Conservation (phyloP, 2,888 invertebrate species). For the Sarcophaga variegata region DNA sequence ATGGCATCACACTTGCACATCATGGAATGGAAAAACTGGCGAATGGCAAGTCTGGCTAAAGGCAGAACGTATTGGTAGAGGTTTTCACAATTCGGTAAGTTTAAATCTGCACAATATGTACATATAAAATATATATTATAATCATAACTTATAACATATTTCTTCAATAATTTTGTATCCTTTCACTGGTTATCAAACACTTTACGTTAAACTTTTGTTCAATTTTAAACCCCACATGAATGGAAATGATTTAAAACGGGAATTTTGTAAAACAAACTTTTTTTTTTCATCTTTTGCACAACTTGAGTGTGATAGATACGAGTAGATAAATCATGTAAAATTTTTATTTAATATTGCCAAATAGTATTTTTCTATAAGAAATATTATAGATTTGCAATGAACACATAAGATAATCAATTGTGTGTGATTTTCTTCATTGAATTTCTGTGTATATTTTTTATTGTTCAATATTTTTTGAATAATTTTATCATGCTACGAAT, state of each 20-base stretch:
- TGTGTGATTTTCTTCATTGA: background rate
- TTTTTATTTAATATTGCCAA: constrained; percentile 5
- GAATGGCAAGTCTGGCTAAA: constrained; percentile 96
- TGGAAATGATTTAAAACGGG: too few relatives aligned
- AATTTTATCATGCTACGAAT: background rate
- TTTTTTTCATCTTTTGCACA: too few relatives aligned
- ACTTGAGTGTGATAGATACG: too few relatives aligned
- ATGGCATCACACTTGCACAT: constrained; percentile 94
- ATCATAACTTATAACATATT: background rate
- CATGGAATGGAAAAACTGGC: constrained; percentile 94
- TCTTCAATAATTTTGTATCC: background rate
- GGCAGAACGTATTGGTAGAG: constrained; percentile 91
- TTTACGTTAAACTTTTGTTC: background rate
- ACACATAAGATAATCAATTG: background rate
- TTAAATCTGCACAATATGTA: background rate
- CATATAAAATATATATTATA: background rate
- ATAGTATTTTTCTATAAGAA: background rate
- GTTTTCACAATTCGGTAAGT: constrained; percentile 92
- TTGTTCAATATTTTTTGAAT: background rate
- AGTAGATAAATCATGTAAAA: background rate
- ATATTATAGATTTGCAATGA: background rate
- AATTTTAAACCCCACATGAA: background rate
- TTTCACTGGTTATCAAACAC: constrained; percentile 8
- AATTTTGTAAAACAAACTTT: too few relatives aligned
- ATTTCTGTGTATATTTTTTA: background rate